Conservation (phyloP, 2,888 invertebrate species). For the Epinotia brunnichana region DNA sequence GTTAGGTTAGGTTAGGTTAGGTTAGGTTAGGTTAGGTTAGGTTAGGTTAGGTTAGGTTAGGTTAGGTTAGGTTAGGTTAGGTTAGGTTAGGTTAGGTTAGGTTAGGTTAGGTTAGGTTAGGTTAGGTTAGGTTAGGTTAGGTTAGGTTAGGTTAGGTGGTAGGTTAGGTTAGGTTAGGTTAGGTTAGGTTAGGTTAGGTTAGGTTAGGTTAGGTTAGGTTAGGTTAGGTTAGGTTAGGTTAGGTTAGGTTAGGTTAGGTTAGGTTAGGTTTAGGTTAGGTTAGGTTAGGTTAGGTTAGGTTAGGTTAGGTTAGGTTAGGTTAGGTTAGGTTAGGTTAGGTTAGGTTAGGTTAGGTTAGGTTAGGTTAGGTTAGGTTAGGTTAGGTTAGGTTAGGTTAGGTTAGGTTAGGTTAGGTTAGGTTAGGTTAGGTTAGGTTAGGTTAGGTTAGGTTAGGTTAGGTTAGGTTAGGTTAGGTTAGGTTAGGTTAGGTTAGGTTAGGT, state of each 20-base stretch:
- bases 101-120: slow-evolving; percentile 43
- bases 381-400: slow-evolving; percentile 43
- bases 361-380: slow-evolving; percentile 44
- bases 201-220: slow-evolving; percentile 39
- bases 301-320: slow-evolving; percentile 43
- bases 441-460: slow-evolving; percentile 47
- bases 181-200: slow-evolving; percentile 39
- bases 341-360: slow-evolving; percentile 45
- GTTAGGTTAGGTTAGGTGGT: too few relatives aligned
- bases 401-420: slow-evolving; percentile 47
- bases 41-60: slow-evolving; percentile 46
- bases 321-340: slow-evolving; percentile 44
- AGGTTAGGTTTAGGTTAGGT: slow-evolving; percentile 46
- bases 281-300: slow-evolving; percentile 44
- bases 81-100: slow-evolving; percentile 42
- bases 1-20: slow-evolving; percentile 44
- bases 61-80: slow-evolving; percentile 46
- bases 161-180: slow-evolving; percentile 39
- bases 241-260: slow-evolving; percentile 45
- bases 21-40: slow-evolving; percentile 46
- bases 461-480: slow-evolving; percentile 48
- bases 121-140: slow-evolving; percentile 43
- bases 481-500: slow-evolving; percentile 47
- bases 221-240: slow-evolving; percentile 26
- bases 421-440: slow-evolving; percentile 47